Percentiles rank a stretch among this genome's conserved stretches.
Evolutionary conservation across 2,888 invertebrate genomes (phyloP).

Genomic region (Folsomia manolachei): DNA sequence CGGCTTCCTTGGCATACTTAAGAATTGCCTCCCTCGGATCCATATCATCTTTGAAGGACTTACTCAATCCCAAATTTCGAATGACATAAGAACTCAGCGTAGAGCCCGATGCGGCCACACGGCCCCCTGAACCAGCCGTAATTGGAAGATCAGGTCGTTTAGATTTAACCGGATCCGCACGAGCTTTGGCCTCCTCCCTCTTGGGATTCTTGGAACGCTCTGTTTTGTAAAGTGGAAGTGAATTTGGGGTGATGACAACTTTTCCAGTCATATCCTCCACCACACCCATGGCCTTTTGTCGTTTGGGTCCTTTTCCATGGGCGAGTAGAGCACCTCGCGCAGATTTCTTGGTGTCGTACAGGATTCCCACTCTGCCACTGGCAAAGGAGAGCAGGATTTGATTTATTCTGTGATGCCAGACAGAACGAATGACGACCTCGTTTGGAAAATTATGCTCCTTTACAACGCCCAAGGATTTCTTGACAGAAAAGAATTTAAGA

Average conservation of each 20-base stretch:
- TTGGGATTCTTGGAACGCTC: slow-evolving; percentile 68
- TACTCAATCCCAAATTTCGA: slow-evolving; percentile 88
- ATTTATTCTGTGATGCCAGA: slow-evolving; percentile 98
- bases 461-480: slow-evolving; percentile 35
- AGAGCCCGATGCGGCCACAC: slow-evolving; percentile 90
- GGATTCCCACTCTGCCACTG: slow-evolving; percentile 83
- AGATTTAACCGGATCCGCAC: slow-evolving; percentile 73
- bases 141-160: slow-evolving; percentile 80
- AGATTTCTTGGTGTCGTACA: slow-evolving; percentile 83
- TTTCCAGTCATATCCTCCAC: slow-evolving; percentile 80
- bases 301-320: slow-evolving; percentile 74
- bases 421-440: slow-evolving; percentile 70
- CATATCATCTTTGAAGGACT: slow-evolving; percentile 81
- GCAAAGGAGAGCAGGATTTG: slow-evolving; percentile 92
- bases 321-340: slow-evolving; percentile 87
- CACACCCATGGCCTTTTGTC: slow-evolving; percentile 63
- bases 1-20: slow-evolving; percentile 91
- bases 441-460: slow-evolving; percentile 50
- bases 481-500: slow-evolving; percentile 37
- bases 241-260: slow-evolving; percentile 94
- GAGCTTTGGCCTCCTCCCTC: slow-evolving; percentile 47
- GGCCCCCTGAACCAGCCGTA: slow-evolving; percentile 77
- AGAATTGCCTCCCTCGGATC: slow-evolving; percentile 94
- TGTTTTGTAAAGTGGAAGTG: slow-evolving; percentile 89
- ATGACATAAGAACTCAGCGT: slow-evolving; percentile 96